Evolutionary conservation across 1,140 invertebrate species (phyloP), one percentile per base, ranked within the genome.

Genomic region (Druon quercuslanigerum): DNA sequence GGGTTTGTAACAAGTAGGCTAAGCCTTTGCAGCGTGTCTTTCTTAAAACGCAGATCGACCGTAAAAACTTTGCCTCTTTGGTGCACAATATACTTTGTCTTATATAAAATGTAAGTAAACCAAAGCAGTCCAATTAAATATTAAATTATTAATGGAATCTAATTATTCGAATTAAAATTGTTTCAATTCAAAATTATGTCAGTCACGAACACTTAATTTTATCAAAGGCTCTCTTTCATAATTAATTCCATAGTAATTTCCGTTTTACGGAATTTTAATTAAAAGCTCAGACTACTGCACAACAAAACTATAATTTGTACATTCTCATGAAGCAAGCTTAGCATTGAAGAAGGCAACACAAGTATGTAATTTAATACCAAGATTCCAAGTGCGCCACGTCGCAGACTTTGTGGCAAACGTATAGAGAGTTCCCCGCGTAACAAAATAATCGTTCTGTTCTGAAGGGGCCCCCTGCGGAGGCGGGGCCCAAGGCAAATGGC

Each of bases 301-400:
- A 33, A 66, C 25, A 66, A 66, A 46, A 40, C 20, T 13, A 14
- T 40, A 66, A 66, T 66, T 66, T 20, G 57, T 66, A 66, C 57
- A 16, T 56, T 56, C 52, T 19, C 52, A n/a, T 17, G 52, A 56
- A 56, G 19, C 20, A 3, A 16, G 25, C 6, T 40, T 66, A 33
- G 25, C 3, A 66, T 66, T 66, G 20, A 66, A 66, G 20, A 40
- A 66, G 33, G 13, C 13, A 66, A 14, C 11, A 40, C 14, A 33
- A 25, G 57, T 14, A 66, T 33, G 57, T 66, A 66, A 66, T 66
- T 66, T 66, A 66, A 66, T 66, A 40, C 25, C 20, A 25, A 66
- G 57, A 66, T 66, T 66, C 57, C 20, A 66, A 66, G 25, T 66
- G 25, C 25, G 57, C 57, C 57, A 33, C 52, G 17, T 33, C 16